Base-by-base conservation (phyloP, 2,888 invertebrate genomes). In the Agrilus mali region DNA sequence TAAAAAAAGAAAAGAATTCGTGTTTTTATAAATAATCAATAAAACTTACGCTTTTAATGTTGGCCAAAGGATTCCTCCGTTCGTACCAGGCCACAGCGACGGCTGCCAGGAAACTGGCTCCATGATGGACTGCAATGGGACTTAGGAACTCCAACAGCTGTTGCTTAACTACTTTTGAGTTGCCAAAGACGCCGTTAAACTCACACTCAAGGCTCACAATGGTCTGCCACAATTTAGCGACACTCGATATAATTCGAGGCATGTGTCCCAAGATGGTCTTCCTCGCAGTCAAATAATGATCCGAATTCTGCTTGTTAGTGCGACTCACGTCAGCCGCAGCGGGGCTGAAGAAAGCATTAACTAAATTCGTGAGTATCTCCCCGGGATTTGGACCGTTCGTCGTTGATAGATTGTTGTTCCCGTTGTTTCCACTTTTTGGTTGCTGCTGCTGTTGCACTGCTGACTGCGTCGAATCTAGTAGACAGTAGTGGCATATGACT, bases 1-100 rank as follows among this genome's bases (percentile, higher is more conserved):
- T 34, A 35, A 40, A n/a, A 40, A 13, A n/a, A 34, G 12, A 40
- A n/a, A 40, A 43, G 10, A 10, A 10, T 27, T 27, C 10, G 27
- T 27, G 4, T 2, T 27, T 27, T 3, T 27, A 20, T 20, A 20
- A 20, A 33, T 13, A 33, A 13, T 33, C 5, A 33, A 33, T 3
- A 33, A 17, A 39, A 52, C 57, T 55, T 57, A 67, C 66, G 57
- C 66, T 71, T 61, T 67, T 74, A 36, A 64, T 65, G 55, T 54
- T 69, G 44, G 57, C 58, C 53, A 67, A 67, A 7, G 70, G 60
- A 50, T 74, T 73, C 42, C 77, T 70, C 42, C 79, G 67, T 54
- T 88, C 84, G 61, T 83, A 80, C 90, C 90, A 92, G 27, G 87
- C 87, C 6, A 88, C 82, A 1, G 88, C 84, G 46, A 90, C 75